Percentiles rank a stretch among this genome's conserved stretches.
These are phyloP conservation scores for Drosophila mayaguana DNA, from an alignment of 2,888 invertebrate species.

Conservation along the genomic window DNA sequence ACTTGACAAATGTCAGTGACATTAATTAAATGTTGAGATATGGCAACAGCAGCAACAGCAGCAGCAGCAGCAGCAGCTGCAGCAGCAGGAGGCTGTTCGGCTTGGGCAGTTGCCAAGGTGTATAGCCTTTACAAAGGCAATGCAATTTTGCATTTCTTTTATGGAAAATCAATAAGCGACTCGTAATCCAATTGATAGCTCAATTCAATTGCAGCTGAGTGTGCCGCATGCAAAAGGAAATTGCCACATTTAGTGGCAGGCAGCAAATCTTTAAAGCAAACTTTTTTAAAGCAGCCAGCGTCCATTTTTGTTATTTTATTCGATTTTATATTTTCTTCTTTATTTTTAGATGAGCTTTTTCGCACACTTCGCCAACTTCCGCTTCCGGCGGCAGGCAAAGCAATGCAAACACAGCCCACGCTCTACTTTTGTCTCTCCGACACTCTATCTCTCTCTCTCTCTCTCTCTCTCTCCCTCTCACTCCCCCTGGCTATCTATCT, in stretches of 20 bases:
- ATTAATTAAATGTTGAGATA: constrained; percentile 73
- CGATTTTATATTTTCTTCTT: neutral
- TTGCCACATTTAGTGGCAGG: constrained; percentile 24
- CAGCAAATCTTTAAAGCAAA: constrained; percentile 15
- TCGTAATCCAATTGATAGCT: constrained; percentile 34
- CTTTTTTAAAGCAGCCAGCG: constrained; percentile 49
- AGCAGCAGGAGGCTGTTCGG: neutral
- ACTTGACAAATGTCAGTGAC: constrained; percentile 75
- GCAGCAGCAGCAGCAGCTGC: too few relatives aligned
- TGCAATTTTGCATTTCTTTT: constrained; percentile 22
- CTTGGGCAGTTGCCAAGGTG: constrained; percentile 11
- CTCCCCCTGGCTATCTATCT: neutral
- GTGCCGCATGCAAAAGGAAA: constrained; percentile 30
- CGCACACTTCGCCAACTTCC: constrained; percentile 70
- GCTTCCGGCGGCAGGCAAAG: constrained; percentile 66
- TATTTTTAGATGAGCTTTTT: constrained; percentile 23
- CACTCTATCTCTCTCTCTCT: neutral
- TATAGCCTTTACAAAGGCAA: neutral
- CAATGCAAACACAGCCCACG: constrained; percentile 62
- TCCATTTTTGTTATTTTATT: constrained; percentile 27
- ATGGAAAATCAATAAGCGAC: constrained; percentile 61
- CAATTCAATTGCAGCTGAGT: constrained; percentile 59
- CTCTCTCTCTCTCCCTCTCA: neutral
- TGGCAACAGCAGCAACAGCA: constrained; percentile 36
- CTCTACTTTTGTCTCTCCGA: constrained; percentile 25